Evolutionary conservation across 92 coral and sea anemone species (phyloP), one percentile per base, ranked within the genome.

Genomic region (Virgularia gustaviana): DNA sequence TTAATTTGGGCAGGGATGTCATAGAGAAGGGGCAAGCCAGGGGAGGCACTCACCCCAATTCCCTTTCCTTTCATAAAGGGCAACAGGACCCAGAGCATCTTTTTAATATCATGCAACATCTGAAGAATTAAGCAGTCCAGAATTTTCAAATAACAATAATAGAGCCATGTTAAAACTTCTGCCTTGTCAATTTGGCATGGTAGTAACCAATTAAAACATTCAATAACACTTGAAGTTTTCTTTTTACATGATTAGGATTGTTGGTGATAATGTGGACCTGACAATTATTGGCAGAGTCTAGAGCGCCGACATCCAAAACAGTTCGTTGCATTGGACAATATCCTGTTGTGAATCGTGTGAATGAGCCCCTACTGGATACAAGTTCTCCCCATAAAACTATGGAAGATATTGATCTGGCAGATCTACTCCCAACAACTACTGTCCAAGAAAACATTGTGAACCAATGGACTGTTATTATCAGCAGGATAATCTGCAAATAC

Each of bases 291-390:
- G 77, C 18, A 56, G 75, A 23, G 49, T 81, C 43, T 77, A 81
- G 51, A 75, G 77, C 57, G 52, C 23, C 12, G 4, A 2, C 9
- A 10, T 23, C 13, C 8, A 4, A 34, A 87, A 83, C 80, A 37
- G 77, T 59, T 83, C 91, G 9, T 33, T 87, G 22, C 88, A 83
- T 57, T 83, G 91, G 85, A 83, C 83, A 83, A 76, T 87, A 61
- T 79, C 85, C 74, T 35, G 68, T 86, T 10, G 25, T 28, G 15
- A 57, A 83, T 56, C 56, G 81, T 5, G 85, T 79, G 12, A 51
- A 53, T 16, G 71, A 63, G 6, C 65, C 83, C 22, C 23, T 29
- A 7, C 56, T 85, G 41, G 77, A 81, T 44, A 78, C 27, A 19
- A 63, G 15, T 2, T 28, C 39, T 2, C 80, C 80, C 15, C 76